phyloP scores from a whole-genome alignment of 2,888 invertebrate species.

The Hypselothyrea guttata region DNA sequence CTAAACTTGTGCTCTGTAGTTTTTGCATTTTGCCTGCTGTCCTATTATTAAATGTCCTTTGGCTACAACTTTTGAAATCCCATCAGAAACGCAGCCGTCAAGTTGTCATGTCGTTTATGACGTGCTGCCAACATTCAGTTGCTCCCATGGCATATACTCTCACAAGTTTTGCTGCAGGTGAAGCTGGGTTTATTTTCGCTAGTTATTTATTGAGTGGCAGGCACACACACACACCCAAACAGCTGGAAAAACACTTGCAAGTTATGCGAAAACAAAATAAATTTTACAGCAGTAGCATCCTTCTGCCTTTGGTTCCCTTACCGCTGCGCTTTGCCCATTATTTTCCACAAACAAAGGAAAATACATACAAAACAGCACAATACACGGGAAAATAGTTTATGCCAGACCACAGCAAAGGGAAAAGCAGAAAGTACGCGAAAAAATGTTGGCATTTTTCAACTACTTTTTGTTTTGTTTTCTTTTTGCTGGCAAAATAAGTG shows the following conservation, averaged over 20 bases:
- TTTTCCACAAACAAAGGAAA: conserved; percentile 1
- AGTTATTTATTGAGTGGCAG: conserved; percentile 68
- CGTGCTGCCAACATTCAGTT: background rate
- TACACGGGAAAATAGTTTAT: conserved; percentile 42
- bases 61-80: conserved; percentile 5
- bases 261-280: conserved; percentile 71
- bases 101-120: conserved; percentile 59
- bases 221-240: conserved; percentile 8
- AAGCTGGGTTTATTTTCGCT: conserved; percentile 48
- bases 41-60: conserved; percentile 22
- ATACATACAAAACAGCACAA: conserved; percentile 25
- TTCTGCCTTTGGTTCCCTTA: too few species aligned
- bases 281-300: conserved; percentile 50
- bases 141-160: conserved; percentile 11
- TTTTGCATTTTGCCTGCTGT: background rate
- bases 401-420: conserved; percentile 30
- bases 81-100: conserved; percentile 49
- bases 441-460: conserved; percentile 6
- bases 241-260: conserved; percentile 42
- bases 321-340: background rate
- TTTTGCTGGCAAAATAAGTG: conserved; percentile 56
- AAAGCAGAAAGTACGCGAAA: background rate
- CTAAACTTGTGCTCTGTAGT: background rate
- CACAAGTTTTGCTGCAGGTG: conserved; percentile 26
- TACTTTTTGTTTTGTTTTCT: conserved; percentile 1